These are phyloP conservation scores for Premnoplex brunnescens DNA, from an alignment of 2,797 vertebrate genomes.

Conservation along the genomic window DNA sequence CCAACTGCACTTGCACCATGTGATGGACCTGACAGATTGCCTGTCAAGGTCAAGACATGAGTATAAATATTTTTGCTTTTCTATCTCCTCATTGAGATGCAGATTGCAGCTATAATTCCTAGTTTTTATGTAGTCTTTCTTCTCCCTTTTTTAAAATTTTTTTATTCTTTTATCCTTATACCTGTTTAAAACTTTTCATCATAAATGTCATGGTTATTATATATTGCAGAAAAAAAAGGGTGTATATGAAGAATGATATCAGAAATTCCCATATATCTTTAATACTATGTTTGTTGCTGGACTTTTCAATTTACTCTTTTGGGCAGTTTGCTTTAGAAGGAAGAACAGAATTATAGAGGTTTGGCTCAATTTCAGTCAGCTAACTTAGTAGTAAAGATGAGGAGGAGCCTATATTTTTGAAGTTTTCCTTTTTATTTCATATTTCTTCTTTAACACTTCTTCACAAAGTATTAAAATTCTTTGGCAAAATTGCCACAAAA, in stretches of 20 bases:
- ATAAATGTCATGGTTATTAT: not conserved
- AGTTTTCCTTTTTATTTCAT: not conserved
- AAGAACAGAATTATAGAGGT: not conserved
- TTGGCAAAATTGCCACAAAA: not conserved
- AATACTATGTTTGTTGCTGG: not conserved
- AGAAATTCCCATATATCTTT: not conserved
- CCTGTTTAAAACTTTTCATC: not conserved
- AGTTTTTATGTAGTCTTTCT: not conserved
- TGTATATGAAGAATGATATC: not conserved
- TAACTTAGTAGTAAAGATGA: not conserved
- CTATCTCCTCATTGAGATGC: not conserved
- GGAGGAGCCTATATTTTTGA: not conserved
- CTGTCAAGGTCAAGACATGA: not conserved
- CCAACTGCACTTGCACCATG: not conserved
- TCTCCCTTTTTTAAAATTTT: not conserved
- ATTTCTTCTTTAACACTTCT: not conserved
- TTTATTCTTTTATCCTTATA: not conserved
- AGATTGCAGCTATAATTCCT: not conserved
- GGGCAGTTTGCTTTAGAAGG: not conserved
- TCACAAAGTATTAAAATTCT: not conserved
- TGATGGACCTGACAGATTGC: not conserved
- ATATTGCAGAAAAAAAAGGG: not conserved
- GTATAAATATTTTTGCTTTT: constrained; percentile 23
- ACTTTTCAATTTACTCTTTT: not conserved
- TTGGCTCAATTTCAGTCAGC: not conserved